Evolutionary conservation across 2,113 vertebrate genomes (phyloP).

Genomic region (Glaucidium brasilianum): DNA sequence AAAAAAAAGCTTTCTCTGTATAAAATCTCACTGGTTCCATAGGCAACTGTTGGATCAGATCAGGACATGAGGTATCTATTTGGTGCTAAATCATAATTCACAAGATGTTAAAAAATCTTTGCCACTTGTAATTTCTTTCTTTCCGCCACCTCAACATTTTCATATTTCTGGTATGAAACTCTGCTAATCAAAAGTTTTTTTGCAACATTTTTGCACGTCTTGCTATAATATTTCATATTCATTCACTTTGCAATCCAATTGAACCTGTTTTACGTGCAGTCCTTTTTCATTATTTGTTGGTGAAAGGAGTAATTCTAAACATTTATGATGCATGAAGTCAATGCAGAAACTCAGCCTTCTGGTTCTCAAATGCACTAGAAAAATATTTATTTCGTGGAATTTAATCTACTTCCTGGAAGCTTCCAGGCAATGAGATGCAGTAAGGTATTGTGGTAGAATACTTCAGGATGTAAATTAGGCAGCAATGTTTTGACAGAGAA

Average conservation of each 20-base stretch:
- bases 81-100: background rate
- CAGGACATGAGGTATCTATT: background rate
- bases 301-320: background rate
- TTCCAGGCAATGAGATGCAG: background rate
- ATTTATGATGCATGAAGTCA: background rate
- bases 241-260: background rate
- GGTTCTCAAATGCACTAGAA: background rate
- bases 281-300: background rate
- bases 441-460: background rate
- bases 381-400: background rate
- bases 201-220: background rate
- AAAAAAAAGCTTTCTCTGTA: background rate
- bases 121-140: background rate
- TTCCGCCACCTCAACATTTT: background rate
- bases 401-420: background rate
- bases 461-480: background rate
- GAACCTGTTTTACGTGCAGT: background rate
- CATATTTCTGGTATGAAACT: background rate
- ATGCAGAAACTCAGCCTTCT: background rate
- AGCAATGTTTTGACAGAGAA: background rate
- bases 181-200: background rate
- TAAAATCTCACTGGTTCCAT: background rate
- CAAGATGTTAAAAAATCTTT: background rate
- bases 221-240: background rate
- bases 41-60: background rate